phyloP scores from a whole-genome alignment of 2,888 invertebrate genomes.

The Chrysolina haemoptera region DNA sequence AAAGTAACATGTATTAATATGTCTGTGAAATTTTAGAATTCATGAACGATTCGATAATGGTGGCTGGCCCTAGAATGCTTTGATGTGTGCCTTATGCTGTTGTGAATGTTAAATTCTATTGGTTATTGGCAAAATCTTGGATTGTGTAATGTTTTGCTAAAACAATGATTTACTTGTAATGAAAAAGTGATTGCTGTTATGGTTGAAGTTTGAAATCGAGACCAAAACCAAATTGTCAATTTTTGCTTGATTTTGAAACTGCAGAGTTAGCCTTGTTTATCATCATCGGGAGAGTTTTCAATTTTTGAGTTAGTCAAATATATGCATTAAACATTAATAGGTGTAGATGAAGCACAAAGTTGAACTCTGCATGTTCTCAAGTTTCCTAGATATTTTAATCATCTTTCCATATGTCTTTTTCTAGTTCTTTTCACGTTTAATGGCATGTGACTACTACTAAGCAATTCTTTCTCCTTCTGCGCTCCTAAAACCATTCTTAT shows the following conservation, averaged over 20 bases:
- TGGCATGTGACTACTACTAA: background rate
- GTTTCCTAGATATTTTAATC: constrained; percentile 10
- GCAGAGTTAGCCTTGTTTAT: background rate
- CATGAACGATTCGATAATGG: background rate
- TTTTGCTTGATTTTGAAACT: background rate
- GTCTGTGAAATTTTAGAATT: background rate
- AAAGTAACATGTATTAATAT: background rate
- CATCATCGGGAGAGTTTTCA: too few species aligned
- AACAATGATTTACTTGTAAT: background rate
- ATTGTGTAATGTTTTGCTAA: background rate
- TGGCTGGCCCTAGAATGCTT: background rate
- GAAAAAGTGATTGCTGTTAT: background rate
- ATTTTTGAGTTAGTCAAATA: background rate
- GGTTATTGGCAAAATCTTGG: too few species aligned
- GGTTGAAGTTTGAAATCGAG: background rate
- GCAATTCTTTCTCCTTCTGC: background rate
- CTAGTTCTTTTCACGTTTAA: background rate
- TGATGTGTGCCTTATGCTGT: background rate
- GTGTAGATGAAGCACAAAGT: background rate
- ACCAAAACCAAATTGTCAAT: background rate
- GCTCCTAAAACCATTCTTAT: background rate
- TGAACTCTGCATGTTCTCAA: background rate
- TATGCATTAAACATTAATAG: too few species aligned
- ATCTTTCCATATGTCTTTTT: background rate
- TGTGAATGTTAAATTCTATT: background rate